A percentile compares a stretch with the other conserved stretches of the same genome.
phyloP scores from a whole-genome alignment of 2,113 vertebrate genomes.

The Rostratula benghalensis region DNA sequence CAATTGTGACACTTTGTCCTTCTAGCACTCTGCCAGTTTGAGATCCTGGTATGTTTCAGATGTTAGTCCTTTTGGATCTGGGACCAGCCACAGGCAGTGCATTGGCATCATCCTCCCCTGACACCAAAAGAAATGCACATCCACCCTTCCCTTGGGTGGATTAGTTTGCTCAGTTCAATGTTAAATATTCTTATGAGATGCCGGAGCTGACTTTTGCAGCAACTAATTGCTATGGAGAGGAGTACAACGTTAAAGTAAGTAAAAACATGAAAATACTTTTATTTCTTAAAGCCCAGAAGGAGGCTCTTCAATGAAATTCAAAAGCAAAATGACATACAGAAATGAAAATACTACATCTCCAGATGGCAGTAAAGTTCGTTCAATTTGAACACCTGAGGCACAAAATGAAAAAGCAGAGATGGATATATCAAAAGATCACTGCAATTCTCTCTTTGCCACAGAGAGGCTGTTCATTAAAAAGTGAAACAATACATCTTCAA shows the following conservation, averaged over 20 bases:
- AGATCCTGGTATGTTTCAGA: neutral
- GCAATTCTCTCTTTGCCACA: neutral
- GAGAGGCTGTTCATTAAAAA: neutral
- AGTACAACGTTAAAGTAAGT: neutral
- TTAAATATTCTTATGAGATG: neutral
- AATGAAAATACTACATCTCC: slow-evolving; percentile 49
- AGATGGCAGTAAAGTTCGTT: slow-evolving; percentile 63
- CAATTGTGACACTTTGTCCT: neutral
- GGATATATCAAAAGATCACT: neutral
- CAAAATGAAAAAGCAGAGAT: slow-evolving; percentile 23
- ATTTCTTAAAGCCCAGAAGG: neutral
- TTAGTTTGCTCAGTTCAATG: neutral
- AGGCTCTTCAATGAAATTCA: neutral
- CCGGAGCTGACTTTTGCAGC: neutral
- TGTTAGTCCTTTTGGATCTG: accelerated
- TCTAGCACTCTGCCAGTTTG: neutral
- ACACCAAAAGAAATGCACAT: neutral
- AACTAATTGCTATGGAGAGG: neutral
- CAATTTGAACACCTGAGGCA: neutral
- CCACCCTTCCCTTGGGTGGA: neutral
- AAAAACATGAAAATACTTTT: neutral
- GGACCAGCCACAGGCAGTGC: accelerated
- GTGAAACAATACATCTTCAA: neutral
- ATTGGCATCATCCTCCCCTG: neutral
- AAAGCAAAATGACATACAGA: slow-evolving; percentile 27